Base-by-base conservation (phyloP, 2,888 invertebrate genomes). In the Drosophila melanocephala region DNA sequence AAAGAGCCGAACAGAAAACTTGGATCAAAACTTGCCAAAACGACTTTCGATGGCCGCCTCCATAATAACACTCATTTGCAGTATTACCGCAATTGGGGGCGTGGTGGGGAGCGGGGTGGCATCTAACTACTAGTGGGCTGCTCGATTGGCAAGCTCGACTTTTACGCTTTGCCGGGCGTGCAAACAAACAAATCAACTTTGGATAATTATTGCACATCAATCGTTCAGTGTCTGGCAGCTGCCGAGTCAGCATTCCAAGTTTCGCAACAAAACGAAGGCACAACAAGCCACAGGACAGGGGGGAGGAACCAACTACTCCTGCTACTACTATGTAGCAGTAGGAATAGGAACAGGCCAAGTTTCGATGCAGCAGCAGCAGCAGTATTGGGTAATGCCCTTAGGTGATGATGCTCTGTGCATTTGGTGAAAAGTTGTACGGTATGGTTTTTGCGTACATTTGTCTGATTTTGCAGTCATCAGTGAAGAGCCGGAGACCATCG, bases 121-220 rank as follows among this genome's bases (percentile, higher is more conserved):
- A 22, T 22, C 22, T 30, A 33, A 32, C 53, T 72, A 59, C 79
- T 52, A 59, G 28, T 16, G 67, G 65, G 62, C 53, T 64, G 68
- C 71, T 59, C 84, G 86, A 88, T 88, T 84, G 86, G 84, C 84
- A 83, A 84, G 89, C 85, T 82, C 87, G 89, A 87, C 89, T 85
- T 85, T 82, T 80, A 82, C 85, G 85, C 85, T 85, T 84, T 85
- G 85, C 80, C 78, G 78, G 87, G 66, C 83, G 80, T 84, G 85
- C 91, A 92, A 90, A 90, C 90, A 91, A 91, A 91, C 90, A 91
- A 92, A 92, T 89, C 90, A 91, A 92, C 90, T 91, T 91, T 84
- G 86, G 91, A 91, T 90, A 92, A 92, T 92, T 92, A 92, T 90
- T 86, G 81, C 90, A 87, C 91, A 91, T 91, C 91, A 90, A 91